These are phyloP conservation scores for Lanius ludovicianus DNA, from an alignment of 2,113 vertebrate genomes.

Conservation along the genomic window DNA sequence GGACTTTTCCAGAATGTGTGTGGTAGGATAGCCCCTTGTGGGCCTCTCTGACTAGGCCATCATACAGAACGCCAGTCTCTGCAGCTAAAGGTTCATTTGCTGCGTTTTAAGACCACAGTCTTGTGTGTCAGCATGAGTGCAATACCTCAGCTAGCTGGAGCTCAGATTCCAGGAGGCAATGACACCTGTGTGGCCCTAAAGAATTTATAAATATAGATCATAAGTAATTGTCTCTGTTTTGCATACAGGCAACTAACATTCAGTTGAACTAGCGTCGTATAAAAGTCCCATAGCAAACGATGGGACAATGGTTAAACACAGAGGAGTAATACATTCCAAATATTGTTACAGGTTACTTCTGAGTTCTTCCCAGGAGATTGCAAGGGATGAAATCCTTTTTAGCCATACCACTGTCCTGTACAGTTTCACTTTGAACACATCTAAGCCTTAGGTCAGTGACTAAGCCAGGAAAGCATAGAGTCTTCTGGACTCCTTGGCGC, in stretches of 20 bases:
- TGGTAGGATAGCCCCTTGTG: background rate
- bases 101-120: background rate
- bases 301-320: background rate
- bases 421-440: background rate
- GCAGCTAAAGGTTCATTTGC: background rate
- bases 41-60: background rate
- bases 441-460: background rate
- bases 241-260: background rate
- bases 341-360: background rate
- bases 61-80: background rate
- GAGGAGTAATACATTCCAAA: background rate
- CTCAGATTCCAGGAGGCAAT: background rate
- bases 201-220: background rate
- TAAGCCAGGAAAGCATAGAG: background rate
- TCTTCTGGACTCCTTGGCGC: background rate
- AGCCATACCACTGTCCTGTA: background rate
- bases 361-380: background rate
- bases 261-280: background rate
- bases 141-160: background rate
- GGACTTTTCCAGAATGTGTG: background rate
- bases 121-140: background rate
- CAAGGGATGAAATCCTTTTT: background rate
- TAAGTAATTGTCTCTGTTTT: background rate
- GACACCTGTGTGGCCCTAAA: background rate
- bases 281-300: background rate